These are phyloP conservation scores for Camelus bactrianus DNA, from an alignment of 2,113 vertebrate genomes.

Conservation along the genomic window DNA sequence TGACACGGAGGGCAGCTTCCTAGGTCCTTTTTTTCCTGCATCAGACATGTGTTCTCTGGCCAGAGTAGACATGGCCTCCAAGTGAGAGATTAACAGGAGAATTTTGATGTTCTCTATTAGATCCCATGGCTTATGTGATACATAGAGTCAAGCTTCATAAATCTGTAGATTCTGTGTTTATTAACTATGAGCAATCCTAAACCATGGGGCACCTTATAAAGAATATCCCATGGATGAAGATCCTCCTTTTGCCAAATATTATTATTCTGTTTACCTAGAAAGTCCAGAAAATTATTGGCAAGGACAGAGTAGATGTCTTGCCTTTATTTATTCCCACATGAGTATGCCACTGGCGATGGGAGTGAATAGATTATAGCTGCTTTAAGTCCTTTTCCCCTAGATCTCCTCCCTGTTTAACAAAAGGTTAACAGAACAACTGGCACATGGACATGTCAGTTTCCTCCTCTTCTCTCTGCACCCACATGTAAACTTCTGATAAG, in stretches of 20 bases:
- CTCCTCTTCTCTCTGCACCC: not conserved
- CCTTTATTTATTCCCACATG: not conserved
- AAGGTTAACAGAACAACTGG: not conserved
- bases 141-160: not conserved
- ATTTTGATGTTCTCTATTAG: not conserved
- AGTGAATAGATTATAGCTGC: not conserved
- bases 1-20: fast-evolving
- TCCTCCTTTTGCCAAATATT: not conserved
- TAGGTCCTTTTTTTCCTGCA: not conserved
- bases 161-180: not conserved
- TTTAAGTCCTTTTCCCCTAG: not conserved
- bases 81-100: not conserved
- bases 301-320: not conserved
- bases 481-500: not conserved
- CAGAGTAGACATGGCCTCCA: not conserved
- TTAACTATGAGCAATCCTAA: not conserved
- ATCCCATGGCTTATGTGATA: not conserved
- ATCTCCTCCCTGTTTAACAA: not conserved
- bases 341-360: not conserved
- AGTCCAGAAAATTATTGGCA: not conserved
- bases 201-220: not conserved
- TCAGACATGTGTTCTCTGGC: not conserved
- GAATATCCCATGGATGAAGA: not conserved
- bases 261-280: not conserved
- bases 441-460: not conserved